Evolutionary conservation across 1,140 invertebrate species (phyloP).

Genomic region (Formica exsecta): DNA sequence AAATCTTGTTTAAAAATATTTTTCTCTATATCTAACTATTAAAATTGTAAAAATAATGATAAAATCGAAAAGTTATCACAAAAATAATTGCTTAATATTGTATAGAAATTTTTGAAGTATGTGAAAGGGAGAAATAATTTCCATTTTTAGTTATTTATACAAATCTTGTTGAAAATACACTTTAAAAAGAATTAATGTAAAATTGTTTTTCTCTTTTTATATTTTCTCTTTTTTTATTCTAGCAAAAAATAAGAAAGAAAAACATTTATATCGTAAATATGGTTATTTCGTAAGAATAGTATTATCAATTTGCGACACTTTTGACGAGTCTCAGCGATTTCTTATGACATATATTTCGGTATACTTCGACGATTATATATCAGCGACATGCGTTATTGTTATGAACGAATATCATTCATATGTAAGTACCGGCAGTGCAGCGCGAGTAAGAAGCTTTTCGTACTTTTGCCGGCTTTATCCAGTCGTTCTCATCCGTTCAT

Average conservation of each 20-base stretch:
- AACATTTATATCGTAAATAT: background rate
- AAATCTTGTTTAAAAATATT: background rate
- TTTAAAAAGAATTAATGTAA: background rate
- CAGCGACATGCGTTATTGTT: slow-evolving; percentile 23
- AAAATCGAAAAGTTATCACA: background rate
- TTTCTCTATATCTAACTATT: background rate
- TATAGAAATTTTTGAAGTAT: background rate
- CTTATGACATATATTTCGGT: background rate
- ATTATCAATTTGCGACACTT: background rate
- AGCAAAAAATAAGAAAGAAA: background rate
- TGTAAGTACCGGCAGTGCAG: background rate
- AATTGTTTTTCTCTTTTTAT: background rate
- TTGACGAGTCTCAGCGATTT: background rate
- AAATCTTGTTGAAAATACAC: background rate
- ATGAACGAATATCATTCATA: slow-evolving; percentile 40
- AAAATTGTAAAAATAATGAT: background rate
- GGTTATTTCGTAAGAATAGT: background rate
- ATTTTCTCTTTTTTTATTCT: background rate
- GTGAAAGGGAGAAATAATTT: background rate
- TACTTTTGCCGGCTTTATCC: slow-evolving; percentile 37
- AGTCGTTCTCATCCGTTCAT: slow-evolving; percentile 50
- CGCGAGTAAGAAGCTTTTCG: slow-evolving; percentile 56
- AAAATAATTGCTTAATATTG: background rate
- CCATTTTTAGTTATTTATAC: background rate
- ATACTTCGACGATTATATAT: slow-evolving; percentile 15